phyloP scores from a whole-genome alignment of 2,888 invertebrate genomes.

The Eilema caniola region DNA sequence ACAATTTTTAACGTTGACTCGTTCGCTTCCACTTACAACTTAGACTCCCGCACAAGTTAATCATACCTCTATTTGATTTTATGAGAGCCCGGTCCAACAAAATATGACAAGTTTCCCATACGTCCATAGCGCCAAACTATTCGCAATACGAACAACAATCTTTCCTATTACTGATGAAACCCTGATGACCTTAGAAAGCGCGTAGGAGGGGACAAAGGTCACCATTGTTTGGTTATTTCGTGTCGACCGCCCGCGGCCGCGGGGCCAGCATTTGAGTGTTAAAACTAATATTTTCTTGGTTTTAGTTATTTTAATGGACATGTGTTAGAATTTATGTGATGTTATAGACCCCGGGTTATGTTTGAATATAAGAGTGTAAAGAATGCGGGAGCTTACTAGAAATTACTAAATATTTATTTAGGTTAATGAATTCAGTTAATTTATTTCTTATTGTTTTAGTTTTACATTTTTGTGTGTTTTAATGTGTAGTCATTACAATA shows the following conservation, averaged over 20 bases:
- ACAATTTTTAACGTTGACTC: not conserved
- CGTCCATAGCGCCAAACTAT: constrained; percentile 17
- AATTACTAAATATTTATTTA: constrained; percentile 29
- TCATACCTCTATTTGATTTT: constrained; percentile 71
- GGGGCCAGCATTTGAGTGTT: constrained; percentile 36
- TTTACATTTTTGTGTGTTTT: not conserved
- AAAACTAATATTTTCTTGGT: constrained; percentile 32
- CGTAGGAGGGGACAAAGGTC: constrained; percentile 18
- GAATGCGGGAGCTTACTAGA: constrained; percentile 17
- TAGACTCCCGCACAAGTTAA: constrained; percentile 55
- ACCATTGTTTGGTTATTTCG: constrained; percentile 4
- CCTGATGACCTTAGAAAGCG: constrained; percentile 15
- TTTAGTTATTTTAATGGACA: constrained; percentile 34
- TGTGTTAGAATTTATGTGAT: constrained; percentile 44
- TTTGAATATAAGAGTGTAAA: constrained; percentile 15
- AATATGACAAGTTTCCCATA: constrained; percentile 53
- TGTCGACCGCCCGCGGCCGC: constrained; percentile 28
- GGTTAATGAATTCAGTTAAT: constrained; percentile 22
- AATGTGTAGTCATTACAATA: not conserved
- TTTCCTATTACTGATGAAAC: constrained; percentile 14
- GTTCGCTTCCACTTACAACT: constrained; percentile 34
- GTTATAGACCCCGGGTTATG: constrained; percentile 47
- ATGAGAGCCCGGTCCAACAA: constrained; percentile 64
- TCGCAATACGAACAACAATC: constrained; percentile 6
- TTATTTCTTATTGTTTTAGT: constrained; percentile 13